Evolutionary conservation across 35 echinoderm and acorn worm species (phyloP).

Genomic region (Lytechinus variegatus): DNA sequence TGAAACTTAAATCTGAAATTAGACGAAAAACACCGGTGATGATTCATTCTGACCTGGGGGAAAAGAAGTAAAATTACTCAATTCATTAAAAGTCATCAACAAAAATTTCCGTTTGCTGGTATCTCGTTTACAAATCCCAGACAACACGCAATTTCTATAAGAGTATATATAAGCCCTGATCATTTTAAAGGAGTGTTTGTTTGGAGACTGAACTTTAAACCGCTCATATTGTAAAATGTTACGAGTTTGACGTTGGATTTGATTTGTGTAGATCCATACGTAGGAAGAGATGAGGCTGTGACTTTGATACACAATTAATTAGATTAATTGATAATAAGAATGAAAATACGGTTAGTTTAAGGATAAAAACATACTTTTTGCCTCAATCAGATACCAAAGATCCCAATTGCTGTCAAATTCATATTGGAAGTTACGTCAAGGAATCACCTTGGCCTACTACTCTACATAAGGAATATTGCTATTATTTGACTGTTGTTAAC

Average conservation of each 20-base stretch:
- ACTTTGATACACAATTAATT: no score
- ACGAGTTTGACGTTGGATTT: background rate
- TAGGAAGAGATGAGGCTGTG: background rate
- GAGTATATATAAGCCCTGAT: background rate
- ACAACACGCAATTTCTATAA: background rate
- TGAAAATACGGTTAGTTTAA: no score
- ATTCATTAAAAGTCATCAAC: conserved; percentile 6
- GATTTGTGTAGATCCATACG: background rate
- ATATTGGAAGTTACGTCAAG: background rate
- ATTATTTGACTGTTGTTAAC: no score
- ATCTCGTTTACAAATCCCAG: background rate
- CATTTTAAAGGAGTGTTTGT: background rate
- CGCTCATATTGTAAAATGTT: background rate
- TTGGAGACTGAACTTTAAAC: background rate
- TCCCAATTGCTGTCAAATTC: background rate
- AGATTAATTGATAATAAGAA: no score
- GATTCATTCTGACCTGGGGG: background rate
- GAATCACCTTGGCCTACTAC: no score
- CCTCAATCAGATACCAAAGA: background rate
- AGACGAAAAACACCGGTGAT: background rate
- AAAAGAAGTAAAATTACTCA: conserved; percentile 14
- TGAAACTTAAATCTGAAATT: background rate
- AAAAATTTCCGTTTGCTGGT: background rate
- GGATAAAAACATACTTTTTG: no score
- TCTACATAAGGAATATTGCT: no score